A percentile compares a stretch with the other conserved stretches of the same genome.
These are phyloP conservation scores for Tenualosa thibaudeaui DNA, from an alignment of 2,797 vertebrate genomes.

Conservation along the genomic window DNA sequence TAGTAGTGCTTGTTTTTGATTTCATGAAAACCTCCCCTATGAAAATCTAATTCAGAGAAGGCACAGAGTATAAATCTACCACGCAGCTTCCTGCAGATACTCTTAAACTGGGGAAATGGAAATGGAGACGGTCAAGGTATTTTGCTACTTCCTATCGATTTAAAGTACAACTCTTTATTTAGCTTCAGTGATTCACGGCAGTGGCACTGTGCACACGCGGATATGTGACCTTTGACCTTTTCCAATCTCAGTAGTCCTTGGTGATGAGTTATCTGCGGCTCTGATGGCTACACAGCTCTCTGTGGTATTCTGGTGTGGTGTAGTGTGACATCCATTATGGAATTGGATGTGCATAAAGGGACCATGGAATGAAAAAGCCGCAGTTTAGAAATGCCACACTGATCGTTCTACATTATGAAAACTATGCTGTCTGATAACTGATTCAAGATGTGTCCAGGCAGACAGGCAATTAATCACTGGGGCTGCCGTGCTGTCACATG, in stretches of 20 bases:
- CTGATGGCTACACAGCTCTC: not conserved
- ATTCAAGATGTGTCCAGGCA: conserved; percentile 50
- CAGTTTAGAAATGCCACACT: not conserved
- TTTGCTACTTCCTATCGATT: not conserved
- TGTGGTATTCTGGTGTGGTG: not conserved
- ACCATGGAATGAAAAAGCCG: not conserved
- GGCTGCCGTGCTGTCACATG: conserved; percentile 59
- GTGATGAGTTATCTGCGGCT: not conserved
- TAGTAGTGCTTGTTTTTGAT: not conserved
- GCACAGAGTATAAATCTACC: not conserved
- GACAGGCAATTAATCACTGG: conserved; percentile 70
- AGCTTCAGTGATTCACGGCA: not conserved
- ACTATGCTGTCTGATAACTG: conserved; percentile 47
- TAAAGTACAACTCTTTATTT: not conserved
- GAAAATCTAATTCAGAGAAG: not conserved
- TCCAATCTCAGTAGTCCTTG: not conserved
- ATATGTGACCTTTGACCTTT: not conserved
- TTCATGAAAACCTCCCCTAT: not conserved
- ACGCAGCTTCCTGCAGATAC: not conserved
- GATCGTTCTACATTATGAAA: conserved; percentile 6
- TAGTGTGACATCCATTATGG: not conserved
- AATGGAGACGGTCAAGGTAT: not conserved
- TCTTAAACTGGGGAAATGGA: not conserved
- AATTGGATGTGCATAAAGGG: not conserved
- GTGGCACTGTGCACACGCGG: not conserved